Evolutionary conservation across 2,888 invertebrate genomes (phyloP).

Genomic region (Dendrolimus houi): DNA sequence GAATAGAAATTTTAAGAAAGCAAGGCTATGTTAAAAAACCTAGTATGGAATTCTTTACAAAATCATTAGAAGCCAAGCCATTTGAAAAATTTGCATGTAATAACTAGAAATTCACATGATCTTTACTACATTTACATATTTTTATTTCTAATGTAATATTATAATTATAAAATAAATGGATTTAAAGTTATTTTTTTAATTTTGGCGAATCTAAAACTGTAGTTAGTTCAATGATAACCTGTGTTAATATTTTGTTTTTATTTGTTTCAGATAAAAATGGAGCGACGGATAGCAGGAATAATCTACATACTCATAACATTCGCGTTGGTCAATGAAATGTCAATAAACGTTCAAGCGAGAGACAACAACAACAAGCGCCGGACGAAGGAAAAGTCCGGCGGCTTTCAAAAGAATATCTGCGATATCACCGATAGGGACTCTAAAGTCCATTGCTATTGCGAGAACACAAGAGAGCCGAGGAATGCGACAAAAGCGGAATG

Average conservation of each 20-base stretch:
- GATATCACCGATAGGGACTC: conserved; percentile 72
- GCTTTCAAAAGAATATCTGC: conserved; percentile 75
- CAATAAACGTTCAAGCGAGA: conserved; percentile 60
- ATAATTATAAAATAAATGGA: too few species aligned
- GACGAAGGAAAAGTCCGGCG: conserved; percentile 63
- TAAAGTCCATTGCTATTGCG: conserved; percentile 82
- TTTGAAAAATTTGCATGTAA: too few species aligned
- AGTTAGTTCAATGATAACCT: too few species aligned
- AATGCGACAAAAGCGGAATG: conserved; percentile 85
- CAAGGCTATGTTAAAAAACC: too few species aligned
- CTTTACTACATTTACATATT: too few species aligned
- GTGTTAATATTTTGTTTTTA: conserved; percentile 17
- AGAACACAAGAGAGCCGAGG: conserved; percentile 66
- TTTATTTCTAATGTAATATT: too few species aligned
- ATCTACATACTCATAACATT: conserved; percentile 63
- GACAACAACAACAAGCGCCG: conserved; percentile 62
- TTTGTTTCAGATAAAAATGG: conserved; percentile 70
- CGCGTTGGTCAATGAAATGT: conserved; percentile 64
- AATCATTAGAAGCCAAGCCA: too few species aligned
- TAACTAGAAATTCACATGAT: too few species aligned
- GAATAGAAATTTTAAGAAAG: too few species aligned
- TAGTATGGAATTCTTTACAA: too few species aligned
- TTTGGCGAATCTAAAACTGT: too few species aligned
- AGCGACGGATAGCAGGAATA: conserved; percentile 51
- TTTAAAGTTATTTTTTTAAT: too few species aligned